phyloP scores from a whole-genome alignment of 2,797 vertebrate species.

The Lepus oiostolus region DNA sequence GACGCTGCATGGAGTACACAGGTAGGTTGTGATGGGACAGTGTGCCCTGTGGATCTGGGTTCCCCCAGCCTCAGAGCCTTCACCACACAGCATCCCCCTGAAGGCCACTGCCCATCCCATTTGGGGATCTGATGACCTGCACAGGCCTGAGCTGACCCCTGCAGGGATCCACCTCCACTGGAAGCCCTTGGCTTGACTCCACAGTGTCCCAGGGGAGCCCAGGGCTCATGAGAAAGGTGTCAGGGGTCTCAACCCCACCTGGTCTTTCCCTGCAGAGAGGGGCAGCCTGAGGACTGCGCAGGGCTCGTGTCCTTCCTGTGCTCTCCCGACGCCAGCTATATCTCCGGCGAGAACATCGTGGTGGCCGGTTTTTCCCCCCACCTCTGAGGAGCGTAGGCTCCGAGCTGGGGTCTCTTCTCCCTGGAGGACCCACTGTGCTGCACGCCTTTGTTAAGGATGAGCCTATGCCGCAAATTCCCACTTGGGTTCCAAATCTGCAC shows the following conservation, averaged over 20 bases:
- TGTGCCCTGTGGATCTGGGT: not conserved
- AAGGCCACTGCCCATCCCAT: not conserved
- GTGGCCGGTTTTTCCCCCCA: constrained; percentile 86
- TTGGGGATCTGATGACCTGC: not conserved
- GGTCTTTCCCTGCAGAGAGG: constrained; percentile 84
- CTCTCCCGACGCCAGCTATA: constrained; percentile 91
- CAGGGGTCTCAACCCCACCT: not conserved
- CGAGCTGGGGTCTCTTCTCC: not conserved
- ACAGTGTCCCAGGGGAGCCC: not conserved
- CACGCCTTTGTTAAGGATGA: not conserved
- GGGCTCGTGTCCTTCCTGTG: constrained; percentile 92
- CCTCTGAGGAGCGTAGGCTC: not conserved
- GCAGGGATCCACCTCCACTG: not conserved
- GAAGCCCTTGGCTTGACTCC: not conserved
- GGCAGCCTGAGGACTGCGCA: constrained; percentile 90
- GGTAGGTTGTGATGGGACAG: not conserved
- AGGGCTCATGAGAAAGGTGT: not conserved
- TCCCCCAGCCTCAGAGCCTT: not conserved
- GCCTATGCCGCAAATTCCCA: not conserved
- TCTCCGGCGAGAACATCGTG: constrained; percentile 89
- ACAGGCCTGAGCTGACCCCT: not conserved
- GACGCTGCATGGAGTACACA: not conserved
- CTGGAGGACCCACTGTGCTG: not conserved
- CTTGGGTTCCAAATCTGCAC: constrained; percentile 36
- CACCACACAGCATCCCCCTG: not conserved